Conservation (phyloP, 2,888 invertebrate genomes). For the Euplexia lucipara region DNA sequence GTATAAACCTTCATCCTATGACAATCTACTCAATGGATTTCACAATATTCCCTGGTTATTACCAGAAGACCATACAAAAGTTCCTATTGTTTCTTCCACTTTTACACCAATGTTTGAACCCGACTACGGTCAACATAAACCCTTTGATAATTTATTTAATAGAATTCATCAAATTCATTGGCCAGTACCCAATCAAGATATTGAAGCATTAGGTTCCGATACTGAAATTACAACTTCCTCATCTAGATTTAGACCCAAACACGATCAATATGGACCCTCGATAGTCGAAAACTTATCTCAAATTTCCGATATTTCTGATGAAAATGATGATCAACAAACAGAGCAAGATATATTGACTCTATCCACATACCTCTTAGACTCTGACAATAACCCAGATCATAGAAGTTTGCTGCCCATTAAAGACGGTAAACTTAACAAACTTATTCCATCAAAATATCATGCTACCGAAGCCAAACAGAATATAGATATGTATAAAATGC, state of each 20-base stretch:
- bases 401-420: no score
- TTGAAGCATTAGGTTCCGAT: neutral
- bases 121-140: conserved; percentile 15
- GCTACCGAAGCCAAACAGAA: neutral
- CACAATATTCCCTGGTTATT: conserved; percentile 16
- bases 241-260: neutral
- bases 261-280: neutral
- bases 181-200: conserved; percentile 3
- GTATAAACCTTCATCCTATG: conserved; percentile 14
- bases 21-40: conserved; percentile 10
- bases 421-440: conserved; percentile 4
- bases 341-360: conserved; percentile 4
- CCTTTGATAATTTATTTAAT: conserved; percentile 11
- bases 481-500: conserved; percentile 1
- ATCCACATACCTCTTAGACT: neutral
- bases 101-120: neutral
- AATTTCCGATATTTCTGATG: neutral
- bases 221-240: neutral
- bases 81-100: neutral
- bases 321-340: neutral
- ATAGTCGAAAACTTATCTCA: neutral
- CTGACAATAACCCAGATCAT: neutral
- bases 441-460: neutral
- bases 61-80: neutral
- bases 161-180: conserved; percentile 8